Base-by-base conservation (phyloP, 2,113 vertebrate species). In the Climacteris rufus region DNA sequence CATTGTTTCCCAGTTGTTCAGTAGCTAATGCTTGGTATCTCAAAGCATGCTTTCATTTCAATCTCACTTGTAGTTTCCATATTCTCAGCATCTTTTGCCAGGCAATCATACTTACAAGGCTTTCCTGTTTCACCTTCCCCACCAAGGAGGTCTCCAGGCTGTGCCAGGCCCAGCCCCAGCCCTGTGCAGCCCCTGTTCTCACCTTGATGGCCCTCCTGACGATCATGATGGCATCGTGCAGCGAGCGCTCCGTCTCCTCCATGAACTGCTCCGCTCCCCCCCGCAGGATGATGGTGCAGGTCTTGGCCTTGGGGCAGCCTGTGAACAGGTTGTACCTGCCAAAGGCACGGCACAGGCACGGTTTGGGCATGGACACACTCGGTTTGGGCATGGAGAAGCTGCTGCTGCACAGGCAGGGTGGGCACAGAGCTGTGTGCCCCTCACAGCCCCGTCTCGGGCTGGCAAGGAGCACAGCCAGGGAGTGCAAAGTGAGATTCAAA, bases 191-290 rank as follows among this genome's bases (percentile, higher is more conserved):
- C n/a, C n/a, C n/a, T n/a, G n/a, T n/a, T n/a, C 65, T 33, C 54
- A 99, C 99, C 99, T 99, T 99, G 96, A 99, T 99, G 37, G 99
- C 99, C 60, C 99, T 98, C 92, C 99, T 98, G 60, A 99, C 99
- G 1, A 99, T 99, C 99, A 99, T 99, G 98, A 99, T 99, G 96
- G 99, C 99, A 2, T 99, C 99, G 1, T 99, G 99, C 91, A 99
- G 98, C 9, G 99, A 99, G 7, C 99, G 98, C 78, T 99, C 99
- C 0, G 99, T 99, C 98, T 99, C 99, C 57, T 99, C 99, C 98
- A 99, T 99, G 97, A 99, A 99, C 98, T 99, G 99, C 64, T 99
- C 99, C 0, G 99, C 99, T 0, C 99, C 99, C 0, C 99, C 99
- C 3, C 99, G 98, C 93, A 99, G 98, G 90, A 99, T 98, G 89